phyloP scores from a whole-genome alignment of 2,888 invertebrate genomes.

The Drosophila paranaensis region DNA sequence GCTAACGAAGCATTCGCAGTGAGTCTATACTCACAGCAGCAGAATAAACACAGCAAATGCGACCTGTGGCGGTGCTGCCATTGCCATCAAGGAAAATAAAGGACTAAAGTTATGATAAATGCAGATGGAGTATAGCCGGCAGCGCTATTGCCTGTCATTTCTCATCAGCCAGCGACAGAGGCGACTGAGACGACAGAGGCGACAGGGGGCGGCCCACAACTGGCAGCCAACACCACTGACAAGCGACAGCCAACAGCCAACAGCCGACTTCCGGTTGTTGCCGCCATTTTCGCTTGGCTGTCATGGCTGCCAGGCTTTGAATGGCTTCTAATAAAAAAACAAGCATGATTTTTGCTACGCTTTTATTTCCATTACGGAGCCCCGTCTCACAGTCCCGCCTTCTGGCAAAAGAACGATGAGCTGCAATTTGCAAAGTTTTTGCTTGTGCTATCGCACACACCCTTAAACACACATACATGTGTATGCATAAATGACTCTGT shows the following conservation, averaged over 20 bases:
- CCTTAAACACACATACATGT: slow-evolving; percentile 7
- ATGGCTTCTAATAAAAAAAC: slow-evolving; percentile 72
- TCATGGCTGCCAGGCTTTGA: slow-evolving; percentile 67
- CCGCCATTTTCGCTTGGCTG: slow-evolving; percentile 67
- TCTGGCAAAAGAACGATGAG: slow-evolving; percentile 64
- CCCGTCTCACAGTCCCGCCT: background rate
- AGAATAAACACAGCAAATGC: slow-evolving; percentile 30
- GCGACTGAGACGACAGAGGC: background rate
- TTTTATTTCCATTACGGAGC: slow-evolving; percentile 72
- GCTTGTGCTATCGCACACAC: slow-evolving; percentile 44
- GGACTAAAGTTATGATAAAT: slow-evolving; percentile 79
- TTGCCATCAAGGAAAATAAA: slow-evolving; percentile 68
- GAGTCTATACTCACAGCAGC: slow-evolving; percentile 4
- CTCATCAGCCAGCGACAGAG: slow-evolving; percentile 64
- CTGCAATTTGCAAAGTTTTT: slow-evolving; percentile 77
- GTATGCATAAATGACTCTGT: slow-evolving; percentile 16
- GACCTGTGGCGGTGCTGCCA: slow-evolving; percentile 44
- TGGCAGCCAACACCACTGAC: slow-evolving; percentile 26
- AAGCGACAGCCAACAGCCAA: slow-evolving; percentile 54
- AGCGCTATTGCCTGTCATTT: slow-evolving; percentile 79
- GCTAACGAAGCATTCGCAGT: slow-evolving; percentile 50
- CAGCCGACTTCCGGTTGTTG: slow-evolving; percentile 75
- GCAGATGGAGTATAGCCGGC: slow-evolving; percentile 73
- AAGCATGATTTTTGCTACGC: slow-evolving; percentile 68
- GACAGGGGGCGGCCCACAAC: slow-evolving; percentile 9